Evolutionary conservation across 2,888 invertebrate species (phyloP).

Genomic region (Synanthedon tipuliformis): DNA sequence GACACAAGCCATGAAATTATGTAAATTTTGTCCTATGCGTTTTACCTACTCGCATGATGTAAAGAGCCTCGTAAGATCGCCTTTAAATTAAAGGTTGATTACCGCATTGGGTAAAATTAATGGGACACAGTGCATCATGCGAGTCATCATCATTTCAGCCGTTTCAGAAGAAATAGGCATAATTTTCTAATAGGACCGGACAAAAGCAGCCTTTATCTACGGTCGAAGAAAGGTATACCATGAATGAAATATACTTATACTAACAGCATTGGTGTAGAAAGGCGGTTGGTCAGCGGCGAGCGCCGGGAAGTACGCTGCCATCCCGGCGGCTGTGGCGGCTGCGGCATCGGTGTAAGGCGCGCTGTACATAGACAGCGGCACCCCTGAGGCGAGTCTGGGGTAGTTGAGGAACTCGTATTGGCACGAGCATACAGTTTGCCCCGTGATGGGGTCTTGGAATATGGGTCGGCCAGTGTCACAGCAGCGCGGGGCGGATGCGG

Average conservation of each 20-base stretch:
- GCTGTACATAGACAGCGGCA: conserved; percentile 85
- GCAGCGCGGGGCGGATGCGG: conserved; percentile 75
- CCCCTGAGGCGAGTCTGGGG: conserved; percentile 80
- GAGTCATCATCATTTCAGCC: too few species aligned
- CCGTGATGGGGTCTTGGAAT: conserved; percentile 90
- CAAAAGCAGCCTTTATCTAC: too few species aligned
- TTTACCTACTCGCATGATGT: too few species aligned
- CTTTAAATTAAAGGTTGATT: too few species aligned
- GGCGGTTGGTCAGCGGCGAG: conserved; percentile 87
- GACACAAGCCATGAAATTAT: too few species aligned
- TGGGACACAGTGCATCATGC: too few species aligned
- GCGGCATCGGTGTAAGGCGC: conserved; percentile 81
- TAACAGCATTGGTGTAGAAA: conserved; percentile 87
- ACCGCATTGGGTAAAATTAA: too few species aligned
- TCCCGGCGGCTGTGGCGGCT: conserved; percentile 77
- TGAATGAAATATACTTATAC: conserved; percentile 37
- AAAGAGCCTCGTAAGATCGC: too few species aligned
- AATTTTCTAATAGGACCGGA: too few species aligned
- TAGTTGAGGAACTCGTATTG: conserved; percentile 90
- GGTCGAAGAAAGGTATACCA: too few species aligned
- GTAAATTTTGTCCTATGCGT: too few species aligned
- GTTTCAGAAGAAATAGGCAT: too few species aligned
- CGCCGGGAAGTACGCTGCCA: conserved; percentile 88
- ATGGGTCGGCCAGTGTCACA: conserved; percentile 93
- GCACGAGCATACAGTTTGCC: conserved; percentile 90